These are phyloP conservation scores for Achlya flavicornis DNA, from an alignment of 2,888 invertebrate species.

Conservation along the genomic window DNA sequence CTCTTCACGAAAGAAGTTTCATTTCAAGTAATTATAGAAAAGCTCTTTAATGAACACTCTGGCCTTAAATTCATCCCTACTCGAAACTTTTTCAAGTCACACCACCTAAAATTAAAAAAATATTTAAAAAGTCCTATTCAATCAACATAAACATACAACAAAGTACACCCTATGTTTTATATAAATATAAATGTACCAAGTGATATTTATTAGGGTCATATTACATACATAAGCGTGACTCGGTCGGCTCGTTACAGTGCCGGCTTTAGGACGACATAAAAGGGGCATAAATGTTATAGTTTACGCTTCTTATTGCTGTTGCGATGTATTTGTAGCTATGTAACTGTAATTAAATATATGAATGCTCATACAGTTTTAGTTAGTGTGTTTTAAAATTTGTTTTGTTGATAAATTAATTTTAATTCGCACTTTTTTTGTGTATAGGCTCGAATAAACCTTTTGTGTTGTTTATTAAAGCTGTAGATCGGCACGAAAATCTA, in stretches of 20 bases:
- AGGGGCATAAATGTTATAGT: constrained; percentile 13
- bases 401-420: no score
- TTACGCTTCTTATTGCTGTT: constrained; percentile 1
- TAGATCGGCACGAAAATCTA: no score
- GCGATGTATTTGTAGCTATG: not conserved
- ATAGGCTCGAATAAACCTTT: no score
- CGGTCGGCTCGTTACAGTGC: constrained; percentile 39
- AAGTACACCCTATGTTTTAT: constrained; percentile 45
- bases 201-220: constrained; percentile 75
- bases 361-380: not conserved
- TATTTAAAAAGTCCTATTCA: constrained; percentile 23
- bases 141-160: constrained; percentile 41
- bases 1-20: no score
- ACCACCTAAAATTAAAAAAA: no score
- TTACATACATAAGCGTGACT: constrained; percentile 65
- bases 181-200: constrained; percentile 63
- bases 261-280: constrained; percentile 22
- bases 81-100: no score
- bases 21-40: no score
- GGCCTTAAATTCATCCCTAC: no score
- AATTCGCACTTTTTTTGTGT: no score
- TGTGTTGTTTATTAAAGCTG: no score
- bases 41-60: no score
- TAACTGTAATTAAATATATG: not conserved
- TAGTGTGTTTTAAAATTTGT: not conserved